Percentiles rank a stretch among this genome's conserved stretches.
phyloP scores from a whole-genome alignment of 2,888 invertebrate genomes.

The Dynastes maya region DNA sequence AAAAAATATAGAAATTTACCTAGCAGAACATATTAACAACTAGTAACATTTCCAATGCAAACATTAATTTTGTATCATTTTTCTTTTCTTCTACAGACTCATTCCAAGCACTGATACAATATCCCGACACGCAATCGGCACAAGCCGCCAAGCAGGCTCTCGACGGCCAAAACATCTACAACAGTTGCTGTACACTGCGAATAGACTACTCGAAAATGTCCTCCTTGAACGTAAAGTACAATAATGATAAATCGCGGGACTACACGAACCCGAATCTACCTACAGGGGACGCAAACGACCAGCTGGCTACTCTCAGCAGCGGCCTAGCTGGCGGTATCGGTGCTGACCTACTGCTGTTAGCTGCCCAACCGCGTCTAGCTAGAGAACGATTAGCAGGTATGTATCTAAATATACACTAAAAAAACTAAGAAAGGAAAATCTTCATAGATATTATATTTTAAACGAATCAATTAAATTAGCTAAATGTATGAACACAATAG shows the following conservation, averaged over 20 bases:
- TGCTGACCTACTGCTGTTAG: conserved; percentile 77
- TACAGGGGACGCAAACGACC: conserved; percentile 87
- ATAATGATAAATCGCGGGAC: conserved; percentile 99
- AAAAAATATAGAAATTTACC: no score
- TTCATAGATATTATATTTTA: no score
- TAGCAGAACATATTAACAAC: no score
- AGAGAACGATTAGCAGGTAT: conserved; percentile 73
- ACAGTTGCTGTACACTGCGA: conserved; percentile 98
- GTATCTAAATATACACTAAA: not conserved
- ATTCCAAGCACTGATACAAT: conserved; percentile 99
- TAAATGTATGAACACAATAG: no score
- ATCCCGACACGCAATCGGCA: conserved; percentile 96
- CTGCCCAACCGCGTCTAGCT: conserved; percentile 71
- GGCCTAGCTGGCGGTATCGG: conserved; percentile 76
- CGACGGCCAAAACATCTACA: conserved; percentile 99
- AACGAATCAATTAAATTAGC: no score
- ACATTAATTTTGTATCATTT: conserved; percentile 59
- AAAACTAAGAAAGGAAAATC: not conserved
- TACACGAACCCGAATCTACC: conserved; percentile 99
- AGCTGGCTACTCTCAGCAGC: conserved; percentile 73
- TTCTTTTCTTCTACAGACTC: conserved; percentile 78
- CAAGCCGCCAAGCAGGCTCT: conserved; percentile 97
- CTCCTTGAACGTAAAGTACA: conserved; percentile 98
- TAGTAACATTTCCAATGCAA: no score
- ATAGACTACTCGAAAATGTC: conserved; percentile 99